Evolutionary conservation across 2,113 vertebrate genomes (phyloP), one percentile per base, ranked within the genome.

Genomic region (Mirounga angustirostris): DNA sequence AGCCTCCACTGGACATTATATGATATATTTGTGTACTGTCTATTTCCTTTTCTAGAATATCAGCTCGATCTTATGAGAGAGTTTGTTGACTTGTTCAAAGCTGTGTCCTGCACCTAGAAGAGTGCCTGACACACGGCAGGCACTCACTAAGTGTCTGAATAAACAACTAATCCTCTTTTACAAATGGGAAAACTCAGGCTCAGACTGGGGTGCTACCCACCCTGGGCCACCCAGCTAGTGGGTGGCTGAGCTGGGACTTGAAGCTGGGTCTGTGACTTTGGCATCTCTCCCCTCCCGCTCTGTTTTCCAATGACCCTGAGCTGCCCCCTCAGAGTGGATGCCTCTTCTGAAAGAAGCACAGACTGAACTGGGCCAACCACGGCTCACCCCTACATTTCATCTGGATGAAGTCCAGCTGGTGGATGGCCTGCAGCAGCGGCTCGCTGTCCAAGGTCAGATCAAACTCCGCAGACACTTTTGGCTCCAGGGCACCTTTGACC

Each of bases 341-440:
- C 90, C 85, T 46, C 89, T 89, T 24, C 28, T 10, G 43, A 65
- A 82, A 82, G 93, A 81, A 50, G 89, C 91, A 24, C 21, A 12
- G 52, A 84, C 50, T 84, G 79, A 94, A 58, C 73, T 15, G 67
- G 95, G 73, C 97, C 94, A 89, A 98, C 97, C 97, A 76, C 96
- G 89, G 98, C 98, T 98, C 97, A 98, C 97, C 98, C 99, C 99
- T 99, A 99, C 99, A 99, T 99, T 99, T 99, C 99, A 99, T 99
- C 99, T 99, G 99, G 98, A 99, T 99, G 98, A 99, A 99, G 98
- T 99, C 99, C 98, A 99, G 99, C 98, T 99, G 99, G 97, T 99
- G 99, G 98, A 99, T 99, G 30, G 99, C 99, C 98, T 99, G 99
- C 56, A 99, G 98, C 94, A 99, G 99, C 0, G 99, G 99, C 97